Conservation (phyloP, 1,140 invertebrate species). For the Lucilia sericata region DNA sequence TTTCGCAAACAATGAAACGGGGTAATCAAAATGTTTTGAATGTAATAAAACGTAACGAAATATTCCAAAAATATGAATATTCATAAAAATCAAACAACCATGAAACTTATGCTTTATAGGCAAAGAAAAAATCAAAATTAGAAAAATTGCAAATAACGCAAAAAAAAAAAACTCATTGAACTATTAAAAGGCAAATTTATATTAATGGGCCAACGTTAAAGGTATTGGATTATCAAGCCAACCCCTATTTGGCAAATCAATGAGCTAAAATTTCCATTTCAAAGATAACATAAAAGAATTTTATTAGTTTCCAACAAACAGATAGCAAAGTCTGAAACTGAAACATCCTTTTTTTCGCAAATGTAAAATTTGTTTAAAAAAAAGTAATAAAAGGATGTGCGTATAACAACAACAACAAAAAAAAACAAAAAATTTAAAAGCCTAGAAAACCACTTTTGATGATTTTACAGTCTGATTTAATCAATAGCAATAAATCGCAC, state of each 20-base stretch:
- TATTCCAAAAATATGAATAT: conserved; percentile 59
- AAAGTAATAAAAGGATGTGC: neutral
- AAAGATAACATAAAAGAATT: neutral
- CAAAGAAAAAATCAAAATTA: neutral
- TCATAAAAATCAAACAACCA: conserved; percentile 53
- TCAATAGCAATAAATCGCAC: conserved; percentile 43
- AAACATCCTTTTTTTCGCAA: neutral
- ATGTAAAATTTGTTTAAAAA: neutral
- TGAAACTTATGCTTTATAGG: neutral
- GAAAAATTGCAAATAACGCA: neutral
- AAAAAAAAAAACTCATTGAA: conserved; percentile 50
- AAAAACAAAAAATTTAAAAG: conserved; percentile 24
- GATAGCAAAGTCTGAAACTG: neutral
- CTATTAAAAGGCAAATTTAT: conserved; percentile 67
- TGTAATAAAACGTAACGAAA: neutral
- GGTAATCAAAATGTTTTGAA: conserved; percentile 2
- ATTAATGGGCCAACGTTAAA: conserved; percentile 54
- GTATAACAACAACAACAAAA: neutral
- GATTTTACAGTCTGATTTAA: conserved; percentile 44
- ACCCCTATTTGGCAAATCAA: neutral
- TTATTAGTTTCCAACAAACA: neutral
- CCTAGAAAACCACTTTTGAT: conserved; percentile 35
- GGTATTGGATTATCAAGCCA: conserved; percentile 26
- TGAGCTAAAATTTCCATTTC: neutral
- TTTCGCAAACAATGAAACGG: neutral